Percentiles rank a stretch among this genome's conserved stretches.
phyloP scores from a whole-genome alignment of 2,888 invertebrate genomes.

The Apantesis nais region DNA sequence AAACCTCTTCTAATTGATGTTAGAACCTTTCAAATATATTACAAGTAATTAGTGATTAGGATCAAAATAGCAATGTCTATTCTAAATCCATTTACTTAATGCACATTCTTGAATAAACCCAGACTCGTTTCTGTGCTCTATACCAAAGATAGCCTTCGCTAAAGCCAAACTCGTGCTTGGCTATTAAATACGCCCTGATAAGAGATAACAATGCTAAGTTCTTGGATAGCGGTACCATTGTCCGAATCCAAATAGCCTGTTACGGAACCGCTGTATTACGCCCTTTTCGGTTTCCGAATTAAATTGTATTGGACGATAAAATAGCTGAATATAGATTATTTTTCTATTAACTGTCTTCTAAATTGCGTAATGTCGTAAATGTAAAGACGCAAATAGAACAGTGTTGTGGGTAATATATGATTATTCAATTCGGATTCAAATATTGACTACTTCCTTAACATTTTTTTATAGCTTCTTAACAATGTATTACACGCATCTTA shows the following conservation, averaged over 20 bases:
- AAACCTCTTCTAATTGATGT: background rate
- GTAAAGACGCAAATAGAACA: background rate
- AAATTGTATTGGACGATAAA: background rate
- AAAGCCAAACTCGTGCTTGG: background rate
- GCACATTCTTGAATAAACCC: background rate
- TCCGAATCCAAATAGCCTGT: background rate
- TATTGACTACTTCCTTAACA: too few species aligned
- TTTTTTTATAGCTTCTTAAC: too few species aligned
- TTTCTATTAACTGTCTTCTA: background rate
- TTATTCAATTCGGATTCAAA: too few species aligned
- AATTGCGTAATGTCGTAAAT: background rate
- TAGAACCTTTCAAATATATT: background rate
- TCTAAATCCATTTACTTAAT: background rate
- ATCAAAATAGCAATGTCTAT: background rate
- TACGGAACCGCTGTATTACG: background rate
- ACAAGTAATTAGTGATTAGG: background rate
- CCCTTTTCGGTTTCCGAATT: slow-evolving; percentile 1
- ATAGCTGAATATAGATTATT: background rate
- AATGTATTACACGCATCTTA: too few species aligned
- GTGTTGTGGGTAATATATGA: background rate
- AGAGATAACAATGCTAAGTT: background rate
- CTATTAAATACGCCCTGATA: slow-evolving; percentile 2
- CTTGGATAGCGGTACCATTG: background rate
- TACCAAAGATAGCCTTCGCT: slow-evolving; percentile 3
- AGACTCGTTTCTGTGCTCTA: background rate